Conservation (phyloP, 2,888 invertebrate species). For the Atherix ibis region DNA sequence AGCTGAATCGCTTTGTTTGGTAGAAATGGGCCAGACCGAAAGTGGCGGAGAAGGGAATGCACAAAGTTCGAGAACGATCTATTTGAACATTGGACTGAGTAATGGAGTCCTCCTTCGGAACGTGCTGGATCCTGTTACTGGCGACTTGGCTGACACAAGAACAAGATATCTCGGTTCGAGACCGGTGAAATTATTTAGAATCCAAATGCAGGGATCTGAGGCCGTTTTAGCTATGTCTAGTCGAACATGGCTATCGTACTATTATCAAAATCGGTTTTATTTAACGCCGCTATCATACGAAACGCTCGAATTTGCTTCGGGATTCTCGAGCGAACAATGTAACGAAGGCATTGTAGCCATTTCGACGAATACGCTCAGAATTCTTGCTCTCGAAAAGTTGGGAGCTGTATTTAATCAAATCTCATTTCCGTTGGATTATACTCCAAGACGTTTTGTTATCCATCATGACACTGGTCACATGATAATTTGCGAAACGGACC, state of each 20-base stretch:
- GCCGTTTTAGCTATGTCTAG: conserved; percentile 97
- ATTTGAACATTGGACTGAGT: conserved; percentile 92
- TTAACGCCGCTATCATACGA: conserved; percentile 93
- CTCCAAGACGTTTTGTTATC: conserved; percentile 87
- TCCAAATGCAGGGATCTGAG: conserved; percentile 89
- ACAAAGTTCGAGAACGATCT: conserved; percentile 57
- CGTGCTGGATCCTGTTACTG: conserved; percentile 88
- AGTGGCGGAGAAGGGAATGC: conserved; percentile 36
- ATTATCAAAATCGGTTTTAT: conserved; percentile 92
- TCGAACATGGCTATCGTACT: conserved; percentile 95
- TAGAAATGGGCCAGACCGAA: conserved; percentile 70
- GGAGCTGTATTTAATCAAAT: conserved; percentile 98
- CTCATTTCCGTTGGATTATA: conserved; percentile 82
- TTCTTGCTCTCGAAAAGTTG: conserved; percentile 92
- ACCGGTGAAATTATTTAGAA: conserved; percentile 91
- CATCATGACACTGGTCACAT: conserved; percentile 83
- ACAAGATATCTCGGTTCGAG: conserved; percentile 92
- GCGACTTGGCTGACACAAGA: conserved; percentile 91
- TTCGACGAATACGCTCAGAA: conserved; percentile 90
- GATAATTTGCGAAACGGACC: conserved; percentile 89
- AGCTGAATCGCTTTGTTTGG: conserved; percentile 92
- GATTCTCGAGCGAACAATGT: conserved; percentile 93
- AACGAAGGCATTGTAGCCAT: conserved; percentile 99
- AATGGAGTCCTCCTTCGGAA: conserved; percentile 90
- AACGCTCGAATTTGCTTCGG: conserved; percentile 91